These are phyloP conservation scores for Pterocles burchelli DNA, from an alignment of 2,113 vertebrate genomes.

Conservation along the genomic window DNA sequence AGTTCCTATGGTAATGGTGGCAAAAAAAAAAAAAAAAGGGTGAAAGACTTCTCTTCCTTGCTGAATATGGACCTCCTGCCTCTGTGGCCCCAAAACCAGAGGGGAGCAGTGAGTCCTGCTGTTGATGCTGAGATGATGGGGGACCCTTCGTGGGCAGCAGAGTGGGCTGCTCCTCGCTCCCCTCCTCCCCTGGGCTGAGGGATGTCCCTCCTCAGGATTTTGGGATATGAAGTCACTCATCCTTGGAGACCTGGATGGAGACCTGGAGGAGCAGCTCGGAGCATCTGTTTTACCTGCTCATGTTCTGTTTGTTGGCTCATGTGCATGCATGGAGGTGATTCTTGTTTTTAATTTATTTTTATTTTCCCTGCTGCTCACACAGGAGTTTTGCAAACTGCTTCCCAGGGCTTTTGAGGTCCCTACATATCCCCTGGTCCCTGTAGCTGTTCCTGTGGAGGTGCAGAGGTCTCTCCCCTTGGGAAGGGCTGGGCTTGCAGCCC, in stretches of 20 bases:
- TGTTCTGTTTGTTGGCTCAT: not conserved
- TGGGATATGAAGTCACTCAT: not conserved
- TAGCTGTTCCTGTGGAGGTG: not conserved
- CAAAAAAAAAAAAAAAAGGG: not conserved
- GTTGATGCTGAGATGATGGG: not conserved
- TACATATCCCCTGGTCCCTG: rapidly evolving
- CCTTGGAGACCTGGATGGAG: not conserved
- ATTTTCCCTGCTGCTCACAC: not conserved
- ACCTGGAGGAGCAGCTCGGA: not conserved
- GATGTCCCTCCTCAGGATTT: not conserved
- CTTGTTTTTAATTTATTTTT: not conserved
- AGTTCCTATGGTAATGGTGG: not conserved
- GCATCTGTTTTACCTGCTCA: not conserved
- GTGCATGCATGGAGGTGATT: not conserved
- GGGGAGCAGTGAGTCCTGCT: not conserved
- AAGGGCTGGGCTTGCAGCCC: not conserved
- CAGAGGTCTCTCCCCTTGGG: not conserved
- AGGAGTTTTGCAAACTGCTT: not conserved
- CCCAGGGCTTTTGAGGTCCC: not conserved
- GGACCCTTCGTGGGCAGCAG: not conserved
- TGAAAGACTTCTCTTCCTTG: not conserved
- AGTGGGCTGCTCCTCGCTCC: not conserved
- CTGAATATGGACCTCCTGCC: not conserved
- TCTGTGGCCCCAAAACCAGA: not conserved
- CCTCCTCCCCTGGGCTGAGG: not conserved